phyloP scores from a whole-genome alignment of 2,888 invertebrate genomes.

The Suillia variegata region DNA sequence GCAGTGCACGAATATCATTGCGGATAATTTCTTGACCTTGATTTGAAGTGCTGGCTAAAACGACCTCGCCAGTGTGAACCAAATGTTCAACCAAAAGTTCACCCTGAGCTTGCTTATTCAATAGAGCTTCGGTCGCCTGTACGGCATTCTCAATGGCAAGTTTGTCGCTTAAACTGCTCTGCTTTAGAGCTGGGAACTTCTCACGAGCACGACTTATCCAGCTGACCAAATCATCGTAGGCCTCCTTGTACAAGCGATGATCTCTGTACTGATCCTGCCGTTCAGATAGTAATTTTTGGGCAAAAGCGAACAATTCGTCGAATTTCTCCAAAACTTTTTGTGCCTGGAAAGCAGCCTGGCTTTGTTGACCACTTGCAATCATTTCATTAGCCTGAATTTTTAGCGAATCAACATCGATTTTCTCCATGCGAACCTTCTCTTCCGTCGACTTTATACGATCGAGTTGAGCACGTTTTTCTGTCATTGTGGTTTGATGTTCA shows the following conservation, averaged over 20 bases:
- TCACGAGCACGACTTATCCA: conserved; percentile 89
- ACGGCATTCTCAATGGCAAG: conserved; percentile 87
- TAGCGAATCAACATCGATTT: conserved; percentile 84
- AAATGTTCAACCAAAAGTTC: conserved; percentile 85
- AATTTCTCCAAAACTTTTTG: conserved; percentile 85
- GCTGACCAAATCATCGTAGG: conserved; percentile 84
- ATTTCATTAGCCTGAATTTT: conserved; percentile 86
- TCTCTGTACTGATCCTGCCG: conserved; percentile 87
- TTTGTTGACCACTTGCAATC: conserved; percentile 83
- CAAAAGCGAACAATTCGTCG: conserved; percentile 76
- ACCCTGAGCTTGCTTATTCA: conserved; percentile 90
- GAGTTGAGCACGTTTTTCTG: conserved; percentile 84
- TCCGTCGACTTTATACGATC: conserved; percentile 85
- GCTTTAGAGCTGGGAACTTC: conserved; percentile 85
- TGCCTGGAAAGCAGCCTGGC: conserved; percentile 81
- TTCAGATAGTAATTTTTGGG: conserved; percentile 77
- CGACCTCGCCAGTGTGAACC: conserved; percentile 85
- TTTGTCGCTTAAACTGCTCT: conserved; percentile 83
- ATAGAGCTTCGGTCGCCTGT: conserved; percentile 80
- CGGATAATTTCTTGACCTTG: conserved; percentile 80
- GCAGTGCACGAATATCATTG: conserved; percentile 83
- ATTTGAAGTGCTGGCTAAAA: conserved; percentile 80
- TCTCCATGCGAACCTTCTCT: conserved; percentile 87
- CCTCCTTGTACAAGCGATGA: conserved; percentile 87
- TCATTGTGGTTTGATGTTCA: conserved; percentile 78